A percentile compares a stretch with the other conserved stretches of the same genome.
These are phyloP conservation scores for Isichthys henryi DNA, from an alignment of 2,113 vertebrate species.

Conservation along the genomic window DNA sequence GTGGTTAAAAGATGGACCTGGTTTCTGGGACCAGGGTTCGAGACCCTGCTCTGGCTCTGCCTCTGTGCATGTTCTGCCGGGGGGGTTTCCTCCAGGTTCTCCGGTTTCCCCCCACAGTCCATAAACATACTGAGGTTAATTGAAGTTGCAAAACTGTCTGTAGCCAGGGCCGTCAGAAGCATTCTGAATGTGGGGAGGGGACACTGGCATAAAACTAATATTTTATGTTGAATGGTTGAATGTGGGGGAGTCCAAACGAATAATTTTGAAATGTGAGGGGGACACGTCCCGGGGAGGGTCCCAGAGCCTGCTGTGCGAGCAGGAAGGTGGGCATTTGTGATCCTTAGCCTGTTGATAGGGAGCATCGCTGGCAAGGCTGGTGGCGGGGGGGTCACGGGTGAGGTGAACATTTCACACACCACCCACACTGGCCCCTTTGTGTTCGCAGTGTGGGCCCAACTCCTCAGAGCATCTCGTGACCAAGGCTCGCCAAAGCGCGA, in stretches of 20 bases:
- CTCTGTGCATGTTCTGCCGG: background rate
- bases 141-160: background rate
- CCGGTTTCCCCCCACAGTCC: background rate
- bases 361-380: constrained; percentile 73
- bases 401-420: constrained; percentile 33
- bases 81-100: background rate
- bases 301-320: constrained; percentile 69
- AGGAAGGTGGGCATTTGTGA: constrained; percentile 85
- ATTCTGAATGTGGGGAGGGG: no score
- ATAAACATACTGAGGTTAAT: background rate
- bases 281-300: background rate
- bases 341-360: constrained; percentile 89
- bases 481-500: constrained; percentile 51
- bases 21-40: background rate
- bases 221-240: no score
- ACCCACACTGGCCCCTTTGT: constrained; percentile 20
- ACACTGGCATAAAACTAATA: no score
- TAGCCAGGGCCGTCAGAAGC: no score
- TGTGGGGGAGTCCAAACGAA: no score
- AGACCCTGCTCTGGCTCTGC: background rate
- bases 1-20: background rate
- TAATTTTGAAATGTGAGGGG: no score
- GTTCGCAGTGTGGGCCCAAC: background rate
- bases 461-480: background rate
- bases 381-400: constrained; percentile 42